These are phyloP conservation scores for Damaliscus lunatus DNA, from an alignment of 2,113 vertebrate species.

Conservation along the genomic window DNA sequence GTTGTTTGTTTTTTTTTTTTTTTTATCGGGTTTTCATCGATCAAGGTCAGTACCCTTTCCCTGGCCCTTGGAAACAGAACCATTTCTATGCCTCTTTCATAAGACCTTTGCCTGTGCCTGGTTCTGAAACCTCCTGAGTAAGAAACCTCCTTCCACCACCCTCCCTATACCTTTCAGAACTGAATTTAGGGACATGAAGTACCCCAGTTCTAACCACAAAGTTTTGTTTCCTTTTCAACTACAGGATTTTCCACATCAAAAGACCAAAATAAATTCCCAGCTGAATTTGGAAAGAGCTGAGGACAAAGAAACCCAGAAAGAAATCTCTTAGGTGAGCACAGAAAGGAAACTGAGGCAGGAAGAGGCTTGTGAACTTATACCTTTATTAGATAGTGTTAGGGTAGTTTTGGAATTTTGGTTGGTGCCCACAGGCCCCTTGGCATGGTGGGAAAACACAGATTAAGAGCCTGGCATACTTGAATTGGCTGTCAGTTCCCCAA, in stretches of 20 bases:
- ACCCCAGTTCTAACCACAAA: not conserved
- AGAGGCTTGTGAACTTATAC: not conserved
- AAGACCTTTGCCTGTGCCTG: not conserved
- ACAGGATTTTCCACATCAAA: not conserved
- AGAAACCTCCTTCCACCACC: not conserved
- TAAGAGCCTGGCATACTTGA: not conserved
- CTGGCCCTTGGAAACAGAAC: not conserved
- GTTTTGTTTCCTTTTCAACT: constrained; percentile 22
- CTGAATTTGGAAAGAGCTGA: constrained; percentile 26
- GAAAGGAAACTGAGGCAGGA: not conserved
- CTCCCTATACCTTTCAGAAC: not conserved
- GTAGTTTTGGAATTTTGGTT: not conserved
- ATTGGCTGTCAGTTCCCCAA: not conserved
- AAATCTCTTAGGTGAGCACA: not conserved
- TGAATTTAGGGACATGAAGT: not conserved
- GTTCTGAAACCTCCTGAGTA: not conserved
- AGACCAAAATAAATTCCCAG: not conserved
- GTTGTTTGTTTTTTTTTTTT: not conserved
- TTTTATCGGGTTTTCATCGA: not conserved
- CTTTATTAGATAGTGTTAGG: not conserved
- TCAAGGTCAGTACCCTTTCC: not conserved
- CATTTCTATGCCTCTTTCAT: not conserved
- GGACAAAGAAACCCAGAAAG: not conserved
- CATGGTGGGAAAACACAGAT: not conserved
- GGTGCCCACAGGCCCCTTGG: not conserved